These are phyloP conservation scores for Poeciliopsis turneri DNA, from an alignment of 2,797 vertebrate species.

Conservation along the genomic window DNA sequence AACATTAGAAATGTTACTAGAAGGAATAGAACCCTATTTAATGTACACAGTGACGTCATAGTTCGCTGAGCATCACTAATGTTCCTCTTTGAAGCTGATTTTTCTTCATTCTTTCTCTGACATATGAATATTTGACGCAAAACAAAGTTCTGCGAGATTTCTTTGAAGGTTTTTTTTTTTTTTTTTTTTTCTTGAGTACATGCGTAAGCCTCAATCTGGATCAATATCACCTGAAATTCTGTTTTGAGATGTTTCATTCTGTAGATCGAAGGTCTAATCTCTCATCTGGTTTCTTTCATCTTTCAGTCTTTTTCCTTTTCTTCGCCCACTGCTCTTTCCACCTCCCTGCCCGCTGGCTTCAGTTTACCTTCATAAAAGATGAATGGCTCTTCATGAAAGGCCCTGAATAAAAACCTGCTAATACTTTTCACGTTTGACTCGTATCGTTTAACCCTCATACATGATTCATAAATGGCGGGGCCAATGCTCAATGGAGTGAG, in stretches of 20 bases:
- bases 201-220: not conserved
- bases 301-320: not conserved
- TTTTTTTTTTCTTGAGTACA: no score
- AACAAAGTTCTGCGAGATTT: not conserved
- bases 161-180: not conserved
- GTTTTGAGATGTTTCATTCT: not conserved
- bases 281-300: not conserved
- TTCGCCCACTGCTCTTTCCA: constrained; percentile 8
- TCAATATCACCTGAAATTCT: not conserved
- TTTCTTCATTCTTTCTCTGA: not conserved
- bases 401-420: constrained; percentile 19
- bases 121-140: not conserved
- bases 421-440: constrained; percentile 50
- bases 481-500: constrained; percentile 23
- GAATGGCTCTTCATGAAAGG: constrained; percentile 31
- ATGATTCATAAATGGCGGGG: constrained; percentile 44
- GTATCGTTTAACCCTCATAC: constrained; percentile 52
- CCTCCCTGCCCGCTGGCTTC: constrained; percentile 10
- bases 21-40: not conserved
- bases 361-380: constrained; percentile 58
- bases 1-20: not conserved
- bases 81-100: not conserved
- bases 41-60: not conserved
- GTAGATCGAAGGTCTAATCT: not conserved
- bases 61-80: not conserved